Conservation (phyloP, 2,113 vertebrate genomes). For the Natator depressus region DNA sequence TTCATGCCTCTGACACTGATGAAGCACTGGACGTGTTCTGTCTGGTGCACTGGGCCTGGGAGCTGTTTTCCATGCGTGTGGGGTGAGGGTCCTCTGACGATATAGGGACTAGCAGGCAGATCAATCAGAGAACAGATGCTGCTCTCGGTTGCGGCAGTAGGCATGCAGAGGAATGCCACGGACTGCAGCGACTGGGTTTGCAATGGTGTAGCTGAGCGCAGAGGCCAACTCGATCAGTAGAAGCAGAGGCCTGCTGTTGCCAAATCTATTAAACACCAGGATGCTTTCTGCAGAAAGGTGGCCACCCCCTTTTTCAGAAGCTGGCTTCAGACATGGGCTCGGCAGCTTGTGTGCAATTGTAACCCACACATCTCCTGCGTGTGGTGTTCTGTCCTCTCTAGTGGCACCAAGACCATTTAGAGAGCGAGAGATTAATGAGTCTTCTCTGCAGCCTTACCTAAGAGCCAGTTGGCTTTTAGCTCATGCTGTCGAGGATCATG, state of each 20-base stretch:
- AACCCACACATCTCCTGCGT: too few species aligned
- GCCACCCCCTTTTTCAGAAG: not conserved
- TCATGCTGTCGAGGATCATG: too few species aligned
- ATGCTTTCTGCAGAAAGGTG: not conserved
- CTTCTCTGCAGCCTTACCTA: too few species aligned
- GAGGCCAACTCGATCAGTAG: not conserved
- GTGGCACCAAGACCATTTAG: too few species aligned
- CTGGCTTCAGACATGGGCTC: not conserved
- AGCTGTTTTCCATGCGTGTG: rapidly evolving
- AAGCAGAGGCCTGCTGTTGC: too few species aligned
- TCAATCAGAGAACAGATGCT: not conserved
- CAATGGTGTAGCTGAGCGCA: not conserved
- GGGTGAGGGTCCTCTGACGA: not conserved
- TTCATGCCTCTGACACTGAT: not conserved
- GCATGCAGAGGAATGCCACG: not conserved
- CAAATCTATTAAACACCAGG: not conserved
- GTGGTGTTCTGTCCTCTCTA: too few species aligned
- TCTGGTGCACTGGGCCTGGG: not conserved
- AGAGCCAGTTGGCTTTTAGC: too few species aligned
- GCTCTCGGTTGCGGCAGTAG: rapidly evolving
- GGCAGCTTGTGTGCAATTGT: not conserved
- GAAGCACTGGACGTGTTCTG: not conserved
- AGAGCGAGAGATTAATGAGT: too few species aligned
- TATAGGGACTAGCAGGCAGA: not conserved
- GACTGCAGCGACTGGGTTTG: not conserved